These are phyloP conservation scores for Cercocebus atys DNA, from an alignment of 2,113 vertebrate species.

Conservation along the genomic window DNA sequence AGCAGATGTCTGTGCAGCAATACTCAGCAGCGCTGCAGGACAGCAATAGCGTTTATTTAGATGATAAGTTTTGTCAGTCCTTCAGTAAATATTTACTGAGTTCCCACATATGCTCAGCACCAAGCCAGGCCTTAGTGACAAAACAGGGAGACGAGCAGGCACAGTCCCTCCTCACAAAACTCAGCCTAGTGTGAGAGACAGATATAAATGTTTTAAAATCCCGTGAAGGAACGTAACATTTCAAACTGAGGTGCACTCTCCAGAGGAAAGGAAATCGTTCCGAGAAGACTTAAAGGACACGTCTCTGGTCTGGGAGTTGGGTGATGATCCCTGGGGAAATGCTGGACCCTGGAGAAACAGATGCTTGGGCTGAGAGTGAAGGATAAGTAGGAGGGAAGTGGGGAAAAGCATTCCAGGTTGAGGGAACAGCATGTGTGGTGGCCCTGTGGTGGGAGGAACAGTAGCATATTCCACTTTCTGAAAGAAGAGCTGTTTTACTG, in stretches of 20 bases:
- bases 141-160: neutral
- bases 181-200: neutral
- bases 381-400: neutral
- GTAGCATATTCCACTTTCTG: neutral
- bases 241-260: neutral
- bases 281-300: neutral
- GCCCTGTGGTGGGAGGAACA: rapidly evolving
- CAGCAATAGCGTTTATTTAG: neutral
- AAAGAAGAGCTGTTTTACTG: neutral
- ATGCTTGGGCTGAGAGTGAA: neutral
- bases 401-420: rapidly evolving
- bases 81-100: neutral
- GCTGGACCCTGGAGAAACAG: neutral
- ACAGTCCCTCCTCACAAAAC: neutral
- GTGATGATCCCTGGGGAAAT: neutral
- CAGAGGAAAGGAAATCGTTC: neutral
- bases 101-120: neutral
- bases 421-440: neutral
- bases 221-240: neutral
- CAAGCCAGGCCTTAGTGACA: neutral
- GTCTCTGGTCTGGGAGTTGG: neutral
- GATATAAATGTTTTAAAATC: neutral
- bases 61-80: neutral
- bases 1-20: neutral
- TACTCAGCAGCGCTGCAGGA: neutral